Base-by-base conservation (phyloP, 2,888 invertebrate genomes). In the Polydrusus tereticollis region DNA sequence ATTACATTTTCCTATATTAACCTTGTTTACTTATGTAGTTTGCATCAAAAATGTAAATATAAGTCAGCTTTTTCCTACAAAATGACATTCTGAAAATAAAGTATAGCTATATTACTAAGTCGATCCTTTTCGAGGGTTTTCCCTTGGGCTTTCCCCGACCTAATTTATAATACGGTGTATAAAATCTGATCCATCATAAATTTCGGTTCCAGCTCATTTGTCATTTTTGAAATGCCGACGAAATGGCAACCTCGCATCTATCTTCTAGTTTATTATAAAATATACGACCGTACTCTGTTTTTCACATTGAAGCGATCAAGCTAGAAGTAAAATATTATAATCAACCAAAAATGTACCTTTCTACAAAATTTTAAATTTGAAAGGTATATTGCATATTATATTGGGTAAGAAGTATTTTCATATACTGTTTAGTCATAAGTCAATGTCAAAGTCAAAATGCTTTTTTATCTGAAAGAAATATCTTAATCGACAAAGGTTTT, bases 141-240 rank as follows among this genome's bases (percentile, higher is more conserved):
- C 47, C 62, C 45, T 26, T 14, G 26, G 62, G 29, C 16, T 29
- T 26, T 29, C 58, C 65, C 66, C 43, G 66, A 45, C 66, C 66
- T 58, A 58, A 66, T 66, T 66, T 57, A 55, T 58, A 66, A 66
- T 52, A 64, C 57, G 47, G 63, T 47, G 47, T 66, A 58, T 63
- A 69, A 69, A 69, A 69, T 63, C 57, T 59, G 69, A 69, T 69
- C 63, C 69, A 69, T 69, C 69, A 69, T 69, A 69, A 63, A 69
- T 63, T 63, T 29, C 63, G 57, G 69, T 69, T 69, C 68, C 69
- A 62, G 55, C 69, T 69, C 69, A 69, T 69, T 69, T 69, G 69
- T 69, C 69, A 69, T 69, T 69, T 65, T 63, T 12, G 50, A 69
- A 69, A 66, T 66, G 66, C 58, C 66, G 66, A 8, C 58, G 66